These are phyloP conservation scores for Tinamus major DNA, from an alignment of 2,797 vertebrate species.

Conservation along the genomic window DNA sequence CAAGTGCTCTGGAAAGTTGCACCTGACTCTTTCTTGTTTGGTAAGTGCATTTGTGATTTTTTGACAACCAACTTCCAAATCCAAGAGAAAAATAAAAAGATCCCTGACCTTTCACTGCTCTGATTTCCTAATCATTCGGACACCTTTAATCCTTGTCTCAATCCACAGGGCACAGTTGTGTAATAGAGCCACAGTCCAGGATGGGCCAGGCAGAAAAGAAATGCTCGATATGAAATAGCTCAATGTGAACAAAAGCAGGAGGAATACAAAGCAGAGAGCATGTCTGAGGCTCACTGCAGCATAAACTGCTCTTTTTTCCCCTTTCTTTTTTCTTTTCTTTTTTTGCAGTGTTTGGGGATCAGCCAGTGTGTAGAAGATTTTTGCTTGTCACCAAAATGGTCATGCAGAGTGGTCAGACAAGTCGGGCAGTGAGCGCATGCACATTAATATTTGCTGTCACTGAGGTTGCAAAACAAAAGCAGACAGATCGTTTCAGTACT, in stretches of 20 bases:
- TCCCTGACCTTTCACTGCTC: conserved; percentile 71
- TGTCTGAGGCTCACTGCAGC: not conserved
- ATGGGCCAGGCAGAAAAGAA: conserved; percentile 45
- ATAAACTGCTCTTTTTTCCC: not conserved
- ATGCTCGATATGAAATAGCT: conserved; percentile 10
- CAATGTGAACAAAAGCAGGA: not conserved
- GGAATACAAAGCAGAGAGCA: not conserved
- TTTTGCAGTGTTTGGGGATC: not conserved
- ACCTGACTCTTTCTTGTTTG: not conserved
- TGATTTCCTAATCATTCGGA: conserved; percentile 78
- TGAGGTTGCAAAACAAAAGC: conserved; percentile 60
- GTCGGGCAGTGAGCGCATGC: conserved; percentile 36
- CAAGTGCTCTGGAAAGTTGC: conserved; percentile 7
- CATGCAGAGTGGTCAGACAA: conserved; percentile 35
- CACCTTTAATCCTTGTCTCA: conserved; percentile 73
- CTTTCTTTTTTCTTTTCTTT: not conserved
- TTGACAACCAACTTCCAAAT: conserved; percentile 37
- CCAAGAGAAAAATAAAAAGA: conserved; percentile 65
- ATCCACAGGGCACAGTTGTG: conserved; percentile 47
- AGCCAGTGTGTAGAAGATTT: not conserved
- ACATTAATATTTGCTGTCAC: conserved; percentile 65
- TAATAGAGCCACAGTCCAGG: conserved; percentile 48
- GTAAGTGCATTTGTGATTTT: not conserved
- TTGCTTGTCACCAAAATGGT: conserved; percentile 4
- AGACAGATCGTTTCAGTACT: conserved; percentile 63